Base-by-base conservation (phyloP, 2,888 invertebrate species). In the Rhimphoctona megacephalus region DNA sequence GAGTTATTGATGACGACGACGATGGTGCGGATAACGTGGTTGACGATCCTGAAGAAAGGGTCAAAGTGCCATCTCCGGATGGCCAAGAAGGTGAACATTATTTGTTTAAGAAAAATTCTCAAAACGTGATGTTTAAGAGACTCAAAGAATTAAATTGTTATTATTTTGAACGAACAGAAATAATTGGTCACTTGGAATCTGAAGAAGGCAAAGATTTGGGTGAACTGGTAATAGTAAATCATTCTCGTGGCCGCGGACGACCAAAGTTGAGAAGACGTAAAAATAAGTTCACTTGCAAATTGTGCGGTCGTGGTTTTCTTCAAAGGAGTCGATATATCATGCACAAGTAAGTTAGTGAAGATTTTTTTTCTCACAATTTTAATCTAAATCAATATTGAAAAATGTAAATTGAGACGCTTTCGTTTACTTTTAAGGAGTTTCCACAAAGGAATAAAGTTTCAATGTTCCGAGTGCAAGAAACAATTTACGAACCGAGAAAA, bases 171-270 rank as follows among this genome's bases (percentile, higher is more conserved):
- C 85, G 1, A 86, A 25, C 88, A 93, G 94, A 96, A 93, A 95
- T 97, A 43, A 97, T 97, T 85, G 97, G 97, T 0, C 96, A 96
- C 90, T 93, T 97, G 86, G 96, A 96, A 93, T 95, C 95, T 33
- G 95, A 96, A 2, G 95, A 96, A 88, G 96, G 96, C 5, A 95
- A 95, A 89, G 95, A 95, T 92, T 92, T 95, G 74, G 97, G 96
- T 0, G 96, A 97, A 91, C 94, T 96, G 1, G 95, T 97, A 14
- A 95, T 96, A 22, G 95, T 96, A 3, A 95, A 96, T 86, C 92
- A 92, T 86, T 95, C 95, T 36, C 95, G 96, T 88, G 95, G 95
- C 0, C 94, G 96, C 25, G 95, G 96, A 0, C 94, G 96, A 86
- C 95, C 96, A 57, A 95, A 95, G 92, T 94, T 95, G 94, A 89